Evolutionary conservation across 2,888 invertebrate genomes (phyloP), one percentile per base, ranked within the genome.

Genomic region (Pseudolycoriella hygida): DNA sequence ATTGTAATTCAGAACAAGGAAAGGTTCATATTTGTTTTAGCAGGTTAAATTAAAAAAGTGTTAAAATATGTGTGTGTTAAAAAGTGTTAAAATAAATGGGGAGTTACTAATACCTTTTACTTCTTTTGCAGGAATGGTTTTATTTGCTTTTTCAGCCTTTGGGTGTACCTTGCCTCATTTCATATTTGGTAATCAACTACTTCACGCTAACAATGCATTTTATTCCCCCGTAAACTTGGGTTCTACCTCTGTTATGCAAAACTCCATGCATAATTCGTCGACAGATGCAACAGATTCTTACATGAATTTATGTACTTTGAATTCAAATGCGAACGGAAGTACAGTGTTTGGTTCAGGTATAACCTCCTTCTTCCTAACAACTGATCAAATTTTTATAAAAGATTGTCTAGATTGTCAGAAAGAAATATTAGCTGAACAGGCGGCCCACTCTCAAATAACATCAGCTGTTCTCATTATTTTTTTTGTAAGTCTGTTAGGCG

Each of bases 91-190:
- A n/a, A n/a, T n/a, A n/a, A n/a, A n/a, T n/a, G n/a, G n/a, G n/a
- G n/a, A n/a, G 19, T 17, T 31, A 15, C 34, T n/a, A 15, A 37
- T 19, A 34, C 37, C 11, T 20, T 45, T 40, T 45, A 14, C 14
- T 25, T 8, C 25, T 8, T 8, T 25, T 39, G 20, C 43, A 48
- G 48, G 48, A 66, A 89, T 89, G 85, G 73, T 88, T 40, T 72
- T 92, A 51, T 83, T 90, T 60, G 85, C 88, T 8, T 72, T 84
- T 37, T 86, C 88, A 30, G 80, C 87, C 46, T 80, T 90, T 54
- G 79, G 86, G 39, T 88, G 88, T 60, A 83, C 90, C 50, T 66
- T 87, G 61, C 90, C 90, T 32, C 90, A 92, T 67, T 77, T 88
- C 58, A 71, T 87, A 55, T 88, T 83, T 58, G 87, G 88, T 51